Evolutionary conservation across 2,113 vertebrate species (phyloP), one percentile per base, ranked within the genome.

Genomic region (Brachypteracias leptosomus): DNA sequence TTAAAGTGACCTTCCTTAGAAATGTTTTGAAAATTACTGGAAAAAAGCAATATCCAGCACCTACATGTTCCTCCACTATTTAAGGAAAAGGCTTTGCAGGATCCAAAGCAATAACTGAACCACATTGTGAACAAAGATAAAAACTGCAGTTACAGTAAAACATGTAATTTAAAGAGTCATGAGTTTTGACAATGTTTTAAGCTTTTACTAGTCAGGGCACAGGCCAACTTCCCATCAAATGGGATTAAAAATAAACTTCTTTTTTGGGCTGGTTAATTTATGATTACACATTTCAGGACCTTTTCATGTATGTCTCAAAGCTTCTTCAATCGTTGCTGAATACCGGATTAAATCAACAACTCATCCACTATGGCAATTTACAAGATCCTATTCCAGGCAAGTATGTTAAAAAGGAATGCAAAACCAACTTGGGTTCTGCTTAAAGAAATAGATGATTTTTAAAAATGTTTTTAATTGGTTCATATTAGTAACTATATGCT

Each of bases 391-490:
- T 44, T 76, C 46, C 26, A 54, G 84, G 10, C 8, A 84, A 77
- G 3, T 11, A 5, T 1, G 3, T 35, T 61, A 29, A 84, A 77
- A 55, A 80, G 11, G 11, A 90, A 51, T 46, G 33, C 7, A 83
- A 86, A 83, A 24, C 4, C 4, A 46, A 8, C 16, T 47, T 77
- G 40, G 1, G 40, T 54, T 80, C n/a, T 73, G 29, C 31, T 59
- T 84, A 49, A 63, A 72, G 26, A 52, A 74, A 31, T 3, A 10
- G 28, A 11, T 55, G 26, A 8, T 55, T 29, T 14, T 28, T 47
- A 7, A 1, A 8, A 20, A 54, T 2, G 0, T 51, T 73, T 65
- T 68, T 73, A 65, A 55, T 13, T 1, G 1, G 7, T 11, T 75
- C 6, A 2, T 25, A 52, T 40, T 57, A 54, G 9, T 87, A 67